Evolutionary conservation across 2,113 vertebrate genomes (phyloP), one percentile per base, ranked within the genome.

Genomic region (Leucoraja erinaceus): DNA sequence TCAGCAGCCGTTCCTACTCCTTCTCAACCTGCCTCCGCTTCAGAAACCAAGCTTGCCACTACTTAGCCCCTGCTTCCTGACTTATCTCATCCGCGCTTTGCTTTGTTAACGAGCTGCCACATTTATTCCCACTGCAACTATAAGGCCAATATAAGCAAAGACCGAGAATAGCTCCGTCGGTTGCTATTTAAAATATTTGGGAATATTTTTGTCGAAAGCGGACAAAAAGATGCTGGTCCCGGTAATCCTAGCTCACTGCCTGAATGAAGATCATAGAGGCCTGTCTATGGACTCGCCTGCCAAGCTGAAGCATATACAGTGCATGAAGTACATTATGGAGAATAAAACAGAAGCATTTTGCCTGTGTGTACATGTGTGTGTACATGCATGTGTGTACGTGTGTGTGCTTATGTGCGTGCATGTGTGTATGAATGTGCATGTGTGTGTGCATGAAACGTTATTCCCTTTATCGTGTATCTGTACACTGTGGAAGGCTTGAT

Each of bases 11-110:
- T 88, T 88, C 59, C 83, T 88, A 3, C 83, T 14, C 59, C 59
- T 88, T 47, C 28, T 31, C 59, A 88, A 88, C 11, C 59, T 31
- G 83, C 83, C 28, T 56, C 5, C n/a, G n/a, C 59, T 88, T 88
- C 70, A 88, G n/a, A 88, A 66, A 25, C 59, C 28, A 31, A 88
- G 83, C 59, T 88, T 88, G 83, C 54, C 59, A 63, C n/a, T n/a
- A 31, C 59, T 88, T 63, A 88, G 61, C 31, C 83, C 56, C 22
- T 12, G n/a, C 56, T 88, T 88, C 59, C 83, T 33, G 83, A 88
- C 61, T 88, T 88, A 66, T 12, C 28, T 88, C 59, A 16, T 88
- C 83, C 18, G 59, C 83, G 16, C 61, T n/a, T 88, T 88, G 14
- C 11, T 31, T 18, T 31, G 28, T 88, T 31, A 66, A 31, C 31